A percentile compares a stretch with the other conserved stretches of the same genome.
These are phyloP conservation scores for Myotis myotis DNA, from an alignment of 2,797 vertebrate genomes.

Conservation along the genomic window DNA sequence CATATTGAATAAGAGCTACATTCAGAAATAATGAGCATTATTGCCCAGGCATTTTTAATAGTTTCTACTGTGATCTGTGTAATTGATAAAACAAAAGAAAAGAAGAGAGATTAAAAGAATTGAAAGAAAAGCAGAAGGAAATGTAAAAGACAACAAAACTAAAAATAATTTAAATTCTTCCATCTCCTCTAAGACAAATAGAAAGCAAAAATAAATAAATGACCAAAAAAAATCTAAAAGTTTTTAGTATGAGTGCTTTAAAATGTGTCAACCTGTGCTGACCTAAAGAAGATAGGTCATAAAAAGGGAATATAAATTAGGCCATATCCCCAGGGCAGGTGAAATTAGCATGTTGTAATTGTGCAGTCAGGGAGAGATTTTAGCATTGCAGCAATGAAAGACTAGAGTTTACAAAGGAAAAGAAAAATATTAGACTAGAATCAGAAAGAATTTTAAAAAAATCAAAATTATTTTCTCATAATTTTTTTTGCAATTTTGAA, in stretches of 20 bases:
- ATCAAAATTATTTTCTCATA: neutral
- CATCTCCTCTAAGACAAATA: neutral
- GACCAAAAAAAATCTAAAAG: conserved; percentile 30
- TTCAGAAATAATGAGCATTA: neutral
- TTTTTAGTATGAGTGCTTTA: neutral
- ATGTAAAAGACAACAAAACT: neutral
- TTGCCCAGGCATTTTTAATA: neutral
- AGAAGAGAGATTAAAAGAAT: neutral
- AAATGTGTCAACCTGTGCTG: conserved; percentile 25
- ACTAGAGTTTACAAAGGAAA: neutral
- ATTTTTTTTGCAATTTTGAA: neutral
- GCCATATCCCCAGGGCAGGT: conserved; percentile 17
- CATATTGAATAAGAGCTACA: neutral
- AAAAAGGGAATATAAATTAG: conserved; percentile 54
- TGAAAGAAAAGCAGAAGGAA: conserved; percentile 13
- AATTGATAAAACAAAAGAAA: neutral
- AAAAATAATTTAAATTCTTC: neutral
- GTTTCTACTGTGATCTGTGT: neutral
- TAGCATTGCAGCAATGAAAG: neutral
- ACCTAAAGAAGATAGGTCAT: neutral
- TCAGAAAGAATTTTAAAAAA: conserved; percentile 41
- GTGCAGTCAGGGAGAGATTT: neutral
- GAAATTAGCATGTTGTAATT: conserved; percentile 47
- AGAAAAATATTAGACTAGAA: neutral
- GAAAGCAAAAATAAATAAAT: conserved; percentile 5